phyloP scores from a whole-genome alignment of 2,888 invertebrate species.

The Ditula angustiorana region DNA sequence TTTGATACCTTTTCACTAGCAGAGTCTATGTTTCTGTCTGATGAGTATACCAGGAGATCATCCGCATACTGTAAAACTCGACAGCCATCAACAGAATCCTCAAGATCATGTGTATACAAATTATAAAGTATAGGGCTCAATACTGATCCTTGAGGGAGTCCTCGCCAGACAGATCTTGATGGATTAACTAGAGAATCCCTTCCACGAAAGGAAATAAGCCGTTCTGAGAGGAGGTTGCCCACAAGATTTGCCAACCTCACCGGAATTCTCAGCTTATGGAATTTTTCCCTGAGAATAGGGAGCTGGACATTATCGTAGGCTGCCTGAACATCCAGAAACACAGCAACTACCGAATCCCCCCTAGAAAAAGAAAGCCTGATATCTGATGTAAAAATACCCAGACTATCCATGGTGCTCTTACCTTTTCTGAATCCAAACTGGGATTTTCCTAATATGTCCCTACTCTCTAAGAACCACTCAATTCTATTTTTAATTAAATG shows the following conservation, averaged over 20 bases:
- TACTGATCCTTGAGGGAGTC: not conserved
- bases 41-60: not conserved
- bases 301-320: not conserved
- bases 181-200: not conserved
- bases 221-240: slow-evolving; percentile 2
- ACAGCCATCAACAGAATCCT: not conserved
- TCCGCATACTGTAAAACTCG: slow-evolving; percentile 1
- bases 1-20: not conserved
- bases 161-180: not conserved
- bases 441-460: not conserved
- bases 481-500: not conserved
- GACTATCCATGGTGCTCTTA: no score
- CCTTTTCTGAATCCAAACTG: no score
- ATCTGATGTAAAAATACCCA: not conserved
- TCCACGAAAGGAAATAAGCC: not conserved
- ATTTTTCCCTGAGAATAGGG: not conserved
- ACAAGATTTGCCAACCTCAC: not conserved
- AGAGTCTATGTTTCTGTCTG: not conserved
- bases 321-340: not conserved
- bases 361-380: not conserved
- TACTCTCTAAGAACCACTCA: not conserved
- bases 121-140: not conserved
- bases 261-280: not conserved
- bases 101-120: no score
- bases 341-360: not conserved